Evolutionary conservation across 2,113 vertebrate species (phyloP).

Genomic region (Centropus bengalensis): DNA sequence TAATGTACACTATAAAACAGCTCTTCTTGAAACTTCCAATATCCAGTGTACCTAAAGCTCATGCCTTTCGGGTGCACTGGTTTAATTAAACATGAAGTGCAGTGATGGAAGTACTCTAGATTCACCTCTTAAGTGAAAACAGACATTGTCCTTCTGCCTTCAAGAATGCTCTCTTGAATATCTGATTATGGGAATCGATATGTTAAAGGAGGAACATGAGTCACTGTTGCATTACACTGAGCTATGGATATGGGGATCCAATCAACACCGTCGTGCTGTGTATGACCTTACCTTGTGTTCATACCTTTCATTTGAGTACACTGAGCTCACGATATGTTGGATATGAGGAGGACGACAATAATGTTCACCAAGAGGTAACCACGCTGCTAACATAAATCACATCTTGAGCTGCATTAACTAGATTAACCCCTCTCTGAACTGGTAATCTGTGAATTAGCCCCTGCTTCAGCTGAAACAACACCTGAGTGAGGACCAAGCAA

Average conservation of each 20-base stretch:
- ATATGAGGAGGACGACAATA: neutral
- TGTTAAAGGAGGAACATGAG: fast-evolving
- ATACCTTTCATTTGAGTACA: neutral
- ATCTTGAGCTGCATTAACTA: neutral
- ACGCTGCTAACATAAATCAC: neutral
- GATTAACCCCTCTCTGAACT: neutral
- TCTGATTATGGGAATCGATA: neutral
- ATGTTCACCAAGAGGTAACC: neutral
- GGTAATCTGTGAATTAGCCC: neutral
- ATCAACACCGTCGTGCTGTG: neutral
- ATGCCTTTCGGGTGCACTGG: neutral
- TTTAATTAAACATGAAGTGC: neutral
- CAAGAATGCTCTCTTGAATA: neutral
- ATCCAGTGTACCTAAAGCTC: neutral
- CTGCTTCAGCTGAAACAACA: neutral
- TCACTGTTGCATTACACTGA: neutral
- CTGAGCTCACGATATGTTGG: neutral
- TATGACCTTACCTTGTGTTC: neutral
- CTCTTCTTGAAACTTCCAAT: neutral
- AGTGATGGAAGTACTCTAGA: neutral
- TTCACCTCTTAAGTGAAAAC: neutral
- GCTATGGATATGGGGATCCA: neutral
- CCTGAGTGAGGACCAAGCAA: neutral
- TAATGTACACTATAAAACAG: neutral
- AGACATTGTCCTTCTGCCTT: neutral